Evolutionary conservation across 2,797 vertebrate genomes (phyloP).

Genomic region (Rhincodon typus): DNA sequence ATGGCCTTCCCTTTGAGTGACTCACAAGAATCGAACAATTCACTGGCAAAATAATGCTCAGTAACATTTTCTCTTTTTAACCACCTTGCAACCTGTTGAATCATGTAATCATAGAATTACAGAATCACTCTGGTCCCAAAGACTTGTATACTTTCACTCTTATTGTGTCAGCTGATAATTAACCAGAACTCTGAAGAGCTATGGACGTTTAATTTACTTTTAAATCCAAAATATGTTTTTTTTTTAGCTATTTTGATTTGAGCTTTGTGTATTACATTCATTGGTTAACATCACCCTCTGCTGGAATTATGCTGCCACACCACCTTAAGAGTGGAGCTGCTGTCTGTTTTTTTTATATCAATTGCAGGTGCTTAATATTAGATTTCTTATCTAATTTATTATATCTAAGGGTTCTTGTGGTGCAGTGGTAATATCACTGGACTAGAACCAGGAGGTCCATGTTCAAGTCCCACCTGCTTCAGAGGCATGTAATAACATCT

Average conservation of each 20-base stretch:
- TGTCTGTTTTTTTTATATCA: neutral
- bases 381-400: neutral
- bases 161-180: neutral
- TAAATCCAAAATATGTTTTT: neutral
- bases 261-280: neutral
- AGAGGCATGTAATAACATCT: too few species aligned
- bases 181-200: too few species aligned
- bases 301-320: neutral
- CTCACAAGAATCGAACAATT: neutral
- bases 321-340: neutral
- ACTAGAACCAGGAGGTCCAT: too few species aligned
- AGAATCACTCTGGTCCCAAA: neutral
- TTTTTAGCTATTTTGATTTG: too few species aligned
- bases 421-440: too few species aligned
- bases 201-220: too few species aligned
- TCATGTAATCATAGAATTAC: too few species aligned
- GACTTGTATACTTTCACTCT: neutral
- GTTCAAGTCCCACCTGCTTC: too few species aligned
- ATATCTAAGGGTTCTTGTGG: neutral
- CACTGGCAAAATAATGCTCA: neutral
- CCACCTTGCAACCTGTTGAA: neutral
- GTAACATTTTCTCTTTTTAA: neutral
- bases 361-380: neutral
- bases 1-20: neutral
- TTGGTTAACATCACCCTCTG: slow-evolving; percentile 21